These are phyloP conservation scores for Ariopsis seemanni DNA, from an alignment of 2,113 vertebrate genomes.

Conservation along the genomic window DNA sequence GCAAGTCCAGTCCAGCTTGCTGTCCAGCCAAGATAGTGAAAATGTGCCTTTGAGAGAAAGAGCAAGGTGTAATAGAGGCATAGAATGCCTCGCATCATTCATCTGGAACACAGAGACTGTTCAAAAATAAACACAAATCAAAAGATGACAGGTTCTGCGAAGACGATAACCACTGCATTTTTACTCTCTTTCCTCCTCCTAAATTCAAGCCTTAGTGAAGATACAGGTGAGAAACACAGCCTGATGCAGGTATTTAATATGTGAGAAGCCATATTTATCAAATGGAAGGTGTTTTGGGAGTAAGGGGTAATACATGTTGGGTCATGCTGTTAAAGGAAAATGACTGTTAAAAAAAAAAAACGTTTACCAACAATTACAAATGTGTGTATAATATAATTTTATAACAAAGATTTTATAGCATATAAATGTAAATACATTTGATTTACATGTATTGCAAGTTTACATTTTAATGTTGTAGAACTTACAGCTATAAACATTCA, in stretches of 20 bases:
- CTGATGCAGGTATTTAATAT: background rate
- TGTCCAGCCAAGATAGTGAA: too few relatives aligned
- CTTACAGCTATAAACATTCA: background rate
- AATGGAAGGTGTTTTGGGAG: background rate
- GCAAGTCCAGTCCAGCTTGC: too few relatives aligned
- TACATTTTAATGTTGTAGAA: background rate
- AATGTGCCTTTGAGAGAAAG: background rate
- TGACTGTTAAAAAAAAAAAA: background rate
- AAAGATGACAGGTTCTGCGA: conserved; percentile 11
- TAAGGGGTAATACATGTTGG: background rate
- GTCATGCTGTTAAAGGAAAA: background rate
- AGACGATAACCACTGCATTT: conserved; percentile 20
- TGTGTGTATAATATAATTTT: background rate
- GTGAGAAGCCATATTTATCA: background rate
- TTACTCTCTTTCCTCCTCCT: conserved; percentile 44
- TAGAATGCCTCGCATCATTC: conserved; percentile 27
- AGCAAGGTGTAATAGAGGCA: background rate
- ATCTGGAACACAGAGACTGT: conserved; percentile 44
- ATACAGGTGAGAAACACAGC: conserved; percentile 67
- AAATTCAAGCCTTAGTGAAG: conserved; percentile 51
- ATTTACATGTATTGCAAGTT: background rate
- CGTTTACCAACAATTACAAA: background rate
- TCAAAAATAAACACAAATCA: conserved; percentile 55
- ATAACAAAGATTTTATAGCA: too few relatives aligned
- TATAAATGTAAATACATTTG: background rate